These are phyloP conservation scores for Apteryx owenii DNA, from an alignment of 2,113 vertebrate species.

Conservation along the genomic window DNA sequence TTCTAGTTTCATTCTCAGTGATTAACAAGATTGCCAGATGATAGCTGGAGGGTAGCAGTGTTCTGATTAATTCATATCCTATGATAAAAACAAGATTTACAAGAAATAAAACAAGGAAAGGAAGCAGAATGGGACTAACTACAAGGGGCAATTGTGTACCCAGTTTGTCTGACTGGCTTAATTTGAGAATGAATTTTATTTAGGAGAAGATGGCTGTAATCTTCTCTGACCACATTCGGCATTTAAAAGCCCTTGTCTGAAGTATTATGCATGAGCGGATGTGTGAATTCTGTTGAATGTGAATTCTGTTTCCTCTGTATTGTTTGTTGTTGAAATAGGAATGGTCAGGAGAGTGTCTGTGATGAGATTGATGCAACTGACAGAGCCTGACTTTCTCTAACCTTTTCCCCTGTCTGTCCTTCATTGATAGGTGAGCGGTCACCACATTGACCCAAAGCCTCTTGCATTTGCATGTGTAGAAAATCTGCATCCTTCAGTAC, in stretches of 20 bases:
- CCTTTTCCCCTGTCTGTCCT: neutral
- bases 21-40: neutral
- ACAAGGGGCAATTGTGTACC: neutral
- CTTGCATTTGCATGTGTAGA: neutral
- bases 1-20: neutral
- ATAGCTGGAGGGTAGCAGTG: neutral
- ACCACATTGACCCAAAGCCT: neutral
- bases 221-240: neutral
- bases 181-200: neutral
- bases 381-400: neutral
- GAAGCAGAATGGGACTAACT: neutral
- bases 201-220: neutral
- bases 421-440: neutral
- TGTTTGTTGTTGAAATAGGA: neutral
- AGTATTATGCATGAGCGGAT: neutral
- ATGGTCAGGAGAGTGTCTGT: neutral
- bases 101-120: neutral
- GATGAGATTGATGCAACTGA: neutral
- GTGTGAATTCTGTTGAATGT: no score
- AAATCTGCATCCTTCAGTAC: neutral
- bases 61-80: neutral
- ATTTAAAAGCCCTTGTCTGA: neutral
- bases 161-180: neutral
- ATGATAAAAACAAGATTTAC: neutral
- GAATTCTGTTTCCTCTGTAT: neutral